phyloP scores from a whole-genome alignment of 2,888 invertebrate genomes.

The Nipponacmea schrenckii region DNA sequence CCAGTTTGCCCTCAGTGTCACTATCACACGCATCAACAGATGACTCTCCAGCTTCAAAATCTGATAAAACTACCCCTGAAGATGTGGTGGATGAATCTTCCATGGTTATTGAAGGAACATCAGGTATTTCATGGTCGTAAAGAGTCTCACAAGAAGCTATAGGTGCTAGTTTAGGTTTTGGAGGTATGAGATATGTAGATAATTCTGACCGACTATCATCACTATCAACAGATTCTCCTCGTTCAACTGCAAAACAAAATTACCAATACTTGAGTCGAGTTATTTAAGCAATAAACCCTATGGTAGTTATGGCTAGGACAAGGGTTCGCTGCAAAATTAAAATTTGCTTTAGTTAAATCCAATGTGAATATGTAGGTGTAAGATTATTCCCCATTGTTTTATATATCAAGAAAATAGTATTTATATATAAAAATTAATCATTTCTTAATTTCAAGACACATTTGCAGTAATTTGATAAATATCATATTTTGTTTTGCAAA shows the following conservation, averaged over 20 bases:
- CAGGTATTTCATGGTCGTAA: constrained; percentile 50
- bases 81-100: constrained; percentile 37
- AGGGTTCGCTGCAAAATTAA: too few species aligned
- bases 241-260: constrained; percentile 34
- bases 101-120: constrained; percentile 53
- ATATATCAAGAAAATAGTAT: too few species aligned
- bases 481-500: too few species aligned
- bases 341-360: too few species aligned
- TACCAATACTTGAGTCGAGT: too few species aligned
- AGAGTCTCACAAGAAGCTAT: constrained; percentile 67
- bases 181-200: constrained; percentile 44
- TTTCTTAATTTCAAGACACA: too few species aligned
- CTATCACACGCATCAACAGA: constrained; percentile 47
- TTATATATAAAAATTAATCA: too few species aligned
- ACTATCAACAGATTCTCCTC: constrained; percentile 47
- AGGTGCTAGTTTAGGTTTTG: constrained; percentile 63
- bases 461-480: too few species aligned
- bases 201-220: constrained; percentile 49
- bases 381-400: too few species aligned
- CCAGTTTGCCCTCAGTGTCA: constrained; percentile 39
- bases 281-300: too few species aligned
- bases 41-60: constrained; percentile 45
- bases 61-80: constrained; percentile 45
- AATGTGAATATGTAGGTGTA: too few species aligned
- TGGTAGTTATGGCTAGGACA: too few species aligned